Base-by-base conservation (phyloP, 2,797 vertebrate genomes). In the Loris lydekkerianus region DNA sequence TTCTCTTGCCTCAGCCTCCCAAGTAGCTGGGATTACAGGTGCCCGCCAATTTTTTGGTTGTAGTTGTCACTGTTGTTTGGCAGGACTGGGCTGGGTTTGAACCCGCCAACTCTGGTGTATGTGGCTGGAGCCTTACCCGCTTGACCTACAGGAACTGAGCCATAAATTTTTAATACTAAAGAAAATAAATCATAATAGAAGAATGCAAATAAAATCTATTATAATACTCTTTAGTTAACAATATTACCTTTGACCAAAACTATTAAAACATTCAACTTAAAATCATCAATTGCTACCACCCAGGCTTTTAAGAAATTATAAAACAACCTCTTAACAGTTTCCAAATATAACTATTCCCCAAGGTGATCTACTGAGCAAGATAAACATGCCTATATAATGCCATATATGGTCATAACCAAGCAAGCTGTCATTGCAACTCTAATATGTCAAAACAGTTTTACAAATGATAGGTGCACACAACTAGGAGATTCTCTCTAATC, bases 361-460 rank as follows among this genome's bases (percentile, higher is more conserved):
- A 94, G n/a, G 75, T 80, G 27, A 89, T 43, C n/a, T 89, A 46
- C 49, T 31, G 31, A 73, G n/a, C 72, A 21, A 92, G 31, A 85
- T 80, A 95, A 95, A 75, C 56, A 82, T 65, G 63, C 31, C 61
- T 49, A 40, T 58, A 86, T 46, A 89, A 93, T 15, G 7, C 60
- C 20, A 13, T 69, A 60, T 75, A n/a, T 89, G 63, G 82, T 72
- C 58, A 83, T 69, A 89, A 92, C 70, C 86, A 91, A 69, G 60
- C 58, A 93, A 96, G 60, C 2, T 89, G 25, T 63, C 40, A 70
- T 23, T 82, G 40, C 31, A 92, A 89, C 75, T 77, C 31, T n/a
- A 77, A 77, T n/a, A 86, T 89, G 43, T 49, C 37, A 95, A 88
- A 93, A 88, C 2, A 83, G 61, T 53, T 88, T 63, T 93, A 61